Evolutionary conservation across 2,797 vertebrate species (phyloP), one percentile per base, ranked within the genome.

Genomic region (Xenopus petersii): DNA sequence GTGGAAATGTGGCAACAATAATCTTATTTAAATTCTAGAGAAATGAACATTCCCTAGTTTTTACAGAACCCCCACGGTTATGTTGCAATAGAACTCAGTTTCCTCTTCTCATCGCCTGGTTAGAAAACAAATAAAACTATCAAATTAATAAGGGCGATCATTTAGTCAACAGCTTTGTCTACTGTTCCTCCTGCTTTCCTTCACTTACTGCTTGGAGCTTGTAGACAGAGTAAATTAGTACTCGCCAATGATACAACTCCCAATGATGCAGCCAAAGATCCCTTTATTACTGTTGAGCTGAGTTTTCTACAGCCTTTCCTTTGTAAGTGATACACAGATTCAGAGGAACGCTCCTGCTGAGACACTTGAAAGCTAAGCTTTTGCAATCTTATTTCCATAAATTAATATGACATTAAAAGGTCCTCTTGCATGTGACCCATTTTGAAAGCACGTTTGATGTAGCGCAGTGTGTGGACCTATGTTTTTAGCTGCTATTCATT

Each of bases 291-390:
- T 12, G 16, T 17, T 17, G 33, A 17, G 49, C 47, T 13, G 26
- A 56, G 12, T 51, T 51, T 68, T 3, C 64, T 5, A 12, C 51
- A 24, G 47, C 56, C 8, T 58, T 49, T 59, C 60, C 17, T 69
- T 42, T 17, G 70, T 61, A 73, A 75, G 60, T 75, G 54, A 73
- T 59, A 15, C 26, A 10, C 24, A n/a, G 58, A 30, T 46, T 73
- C 66, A 49, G 62, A 59, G 56, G 75, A 12, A 24, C 17, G 42
- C 59, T 73, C 70, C 70, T 58, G 75, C 70, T 68, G 75, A 16
- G 70, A 73, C 33, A 63, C 70, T 73, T 77, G 75, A 77, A 77
- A 73, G 70, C 58, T 64, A 15, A 63, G 46, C 59, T 77, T 64
- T 69, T 69, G 67, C 11, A 51, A 73, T 68, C 64, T 63, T 73